phyloP scores from a whole-genome alignment of 1,140 invertebrate species.

The Drosophila carrolli region DNA sequence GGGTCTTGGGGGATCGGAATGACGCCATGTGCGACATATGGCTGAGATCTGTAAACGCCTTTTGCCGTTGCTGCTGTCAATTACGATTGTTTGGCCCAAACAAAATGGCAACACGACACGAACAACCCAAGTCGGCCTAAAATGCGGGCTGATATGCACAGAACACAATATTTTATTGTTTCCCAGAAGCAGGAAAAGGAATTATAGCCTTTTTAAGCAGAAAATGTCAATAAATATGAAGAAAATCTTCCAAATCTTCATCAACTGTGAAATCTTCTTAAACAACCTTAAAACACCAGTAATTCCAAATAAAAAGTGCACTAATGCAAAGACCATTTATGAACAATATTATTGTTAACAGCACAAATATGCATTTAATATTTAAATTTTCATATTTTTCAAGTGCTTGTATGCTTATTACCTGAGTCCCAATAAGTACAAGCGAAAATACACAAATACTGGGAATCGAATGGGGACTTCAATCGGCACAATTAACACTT shows the following conservation, averaged over 20 bases:
- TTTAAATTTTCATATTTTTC: neutral
- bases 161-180: neutral
- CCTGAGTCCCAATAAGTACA: slow-evolving; percentile 2
- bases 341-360: no score
- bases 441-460: slow-evolving; percentile 9
- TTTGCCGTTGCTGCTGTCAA: slow-evolving; percentile 38
- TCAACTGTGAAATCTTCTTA: no score
- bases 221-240: no score
- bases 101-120: slow-evolving; percentile 25
- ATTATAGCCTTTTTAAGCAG: neutral
- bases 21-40: slow-evolving; percentile 67
- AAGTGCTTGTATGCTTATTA: neutral
- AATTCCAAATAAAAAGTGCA: no score
- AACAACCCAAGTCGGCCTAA: slow-evolving; percentile 12
- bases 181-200: no score
- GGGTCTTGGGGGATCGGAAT: neutral
- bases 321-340: no score
- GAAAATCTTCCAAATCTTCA: no score
- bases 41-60: slow-evolving; percentile 35
- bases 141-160: slow-evolving; percentile 11
- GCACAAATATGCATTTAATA: neutral
- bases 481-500: slow-evolving; percentile 51
- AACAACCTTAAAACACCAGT: no score
- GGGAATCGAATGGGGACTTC: slow-evolving; percentile 6
- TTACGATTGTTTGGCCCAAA: slow-evolving; percentile 48